Evolutionary conservation across 1,140 invertebrate genomes (phyloP), one percentile per base, ranked within the genome.

Genomic region (Pachypeltis micranthus): DNA sequence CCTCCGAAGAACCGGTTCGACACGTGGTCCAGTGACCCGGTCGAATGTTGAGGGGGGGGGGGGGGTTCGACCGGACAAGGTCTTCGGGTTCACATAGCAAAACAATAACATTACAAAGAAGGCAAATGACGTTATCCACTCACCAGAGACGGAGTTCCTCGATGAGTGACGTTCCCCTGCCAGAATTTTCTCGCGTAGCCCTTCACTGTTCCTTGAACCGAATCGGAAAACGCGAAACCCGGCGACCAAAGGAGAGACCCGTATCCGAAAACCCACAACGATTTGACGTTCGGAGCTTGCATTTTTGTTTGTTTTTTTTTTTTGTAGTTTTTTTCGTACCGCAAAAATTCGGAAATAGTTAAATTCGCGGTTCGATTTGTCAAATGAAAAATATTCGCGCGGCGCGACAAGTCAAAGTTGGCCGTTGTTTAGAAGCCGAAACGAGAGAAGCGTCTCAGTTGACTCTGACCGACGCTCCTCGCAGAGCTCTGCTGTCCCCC

Each of bases 221-320:
- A 83, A 69, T 84, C 80, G 63, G 80, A 77, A 71, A 83, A 91
- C 63, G 84, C 78, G 71, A 93, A 93, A 25, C 90, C 90, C 0
- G 90, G 90, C 73, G 86, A 79, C 90, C 90, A 93, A 75, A 89
- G 90, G 2, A 93, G 71, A 1, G 88, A 91, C 14, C 90, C 90
- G 68, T 93, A 93, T 0, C 88, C 90, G 68, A 92, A 93, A n/a
- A 93, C 80, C 90, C 89, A 92, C 26, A 65, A 28, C 21, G 64
- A 62, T 16, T 51, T 62, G 31, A 39, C 31, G 31, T 39, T 39
- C 16, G 31, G 31, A n/a, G n/a, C n/a, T n/a, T n/a, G n/a, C n/a
- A n/a, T n/a, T n/a, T n/a, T n/a, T n/a, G n/a, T n/a, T n/a, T n/a
- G n/a, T n/a, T n/a, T n/a, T n/a, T n/a, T n/a, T n/a, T n/a, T n/a